These are phyloP conservation scores for Ostrea denselamellosa DNA, from an alignment of 1,140 invertebrate genomes.

Conservation along the genomic window DNA sequence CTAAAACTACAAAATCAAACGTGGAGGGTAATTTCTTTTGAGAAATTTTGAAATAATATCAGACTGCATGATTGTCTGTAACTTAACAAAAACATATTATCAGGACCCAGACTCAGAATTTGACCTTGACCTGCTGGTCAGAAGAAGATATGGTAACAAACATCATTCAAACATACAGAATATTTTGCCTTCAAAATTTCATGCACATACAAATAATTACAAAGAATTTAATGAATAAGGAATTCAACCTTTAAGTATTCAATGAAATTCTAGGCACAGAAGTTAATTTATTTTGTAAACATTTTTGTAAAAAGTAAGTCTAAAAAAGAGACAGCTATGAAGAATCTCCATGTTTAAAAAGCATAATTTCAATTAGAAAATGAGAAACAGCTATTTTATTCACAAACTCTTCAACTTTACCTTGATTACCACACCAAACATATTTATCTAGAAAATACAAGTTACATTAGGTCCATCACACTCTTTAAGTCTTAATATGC, in stretches of 20 bases:
- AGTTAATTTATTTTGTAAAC: neutral
- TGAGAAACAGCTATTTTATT: neutral
- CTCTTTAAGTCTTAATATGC: neutral
- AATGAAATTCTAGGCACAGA: neutral
- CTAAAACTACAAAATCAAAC: slow-evolving; percentile 22
- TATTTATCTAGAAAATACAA: slow-evolving; percentile 37
- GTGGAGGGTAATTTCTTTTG: neutral
- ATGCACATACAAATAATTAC: neutral
- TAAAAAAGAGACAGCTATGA: slow-evolving; percentile 15
- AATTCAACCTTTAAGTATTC: neutral
- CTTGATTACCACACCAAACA: slow-evolving; percentile 32
- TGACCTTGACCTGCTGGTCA: too few relatives aligned
- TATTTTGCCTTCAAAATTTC: neutral
- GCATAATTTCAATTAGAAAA: neutral
- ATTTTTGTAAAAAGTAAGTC: neutral
- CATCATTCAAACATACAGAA: too few relatives aligned
- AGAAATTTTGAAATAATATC: too few relatives aligned
- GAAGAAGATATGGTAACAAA: too few relatives aligned
- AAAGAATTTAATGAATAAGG: neutral
- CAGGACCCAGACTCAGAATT: too few relatives aligned
- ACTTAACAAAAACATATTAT: too few relatives aligned
- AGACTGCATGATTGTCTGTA: too few relatives aligned
- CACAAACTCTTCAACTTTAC: neutral
- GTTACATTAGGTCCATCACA: neutral
- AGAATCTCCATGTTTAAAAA: neutral